Evolutionary conservation across 2,888 invertebrate genomes (phyloP).

Genomic region (Agrotis clavis): DNA sequence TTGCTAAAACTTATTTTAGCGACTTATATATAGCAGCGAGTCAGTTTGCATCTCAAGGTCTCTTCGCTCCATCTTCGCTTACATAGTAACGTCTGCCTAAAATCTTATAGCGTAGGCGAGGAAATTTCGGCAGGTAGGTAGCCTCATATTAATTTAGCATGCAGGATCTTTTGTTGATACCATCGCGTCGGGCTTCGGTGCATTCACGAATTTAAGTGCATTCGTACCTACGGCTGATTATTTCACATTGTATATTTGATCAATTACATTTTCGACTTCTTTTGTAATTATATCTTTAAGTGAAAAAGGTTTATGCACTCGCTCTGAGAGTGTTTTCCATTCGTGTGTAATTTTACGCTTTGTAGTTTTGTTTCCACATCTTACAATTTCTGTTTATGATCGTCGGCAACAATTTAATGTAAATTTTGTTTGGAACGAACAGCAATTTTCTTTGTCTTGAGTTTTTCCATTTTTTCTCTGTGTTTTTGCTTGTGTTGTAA

Average conservation of each 20-base stretch:
- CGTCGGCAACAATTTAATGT: constrained; percentile 61
- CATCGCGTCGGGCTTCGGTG: constrained; percentile 65
- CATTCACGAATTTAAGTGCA: constrained; percentile 54
- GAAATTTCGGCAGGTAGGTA: constrained; percentile 89
- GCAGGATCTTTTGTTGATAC: constrained; percentile 78
- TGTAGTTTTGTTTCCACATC: constrained; percentile 59
- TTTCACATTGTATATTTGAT: constrained; percentile 30
- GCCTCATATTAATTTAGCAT: constrained; percentile 78
- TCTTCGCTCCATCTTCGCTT: constrained; percentile 62
- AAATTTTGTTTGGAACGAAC: constrained; percentile 56
- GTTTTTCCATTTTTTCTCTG: constrained; percentile 44
- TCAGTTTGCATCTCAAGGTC: constrained; percentile 34
- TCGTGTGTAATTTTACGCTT: constrained; percentile 61
- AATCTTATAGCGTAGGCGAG: constrained; percentile 79
- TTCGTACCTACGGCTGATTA: constrained; percentile 34
- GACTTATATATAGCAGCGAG: not conserved
- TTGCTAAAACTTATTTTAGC: not conserved
- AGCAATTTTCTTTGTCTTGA: constrained; percentile 64
- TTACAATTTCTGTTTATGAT: constrained; percentile 52
- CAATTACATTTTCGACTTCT: constrained; percentile 13
- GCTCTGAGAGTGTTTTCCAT: constrained; percentile 41
- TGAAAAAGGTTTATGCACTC: constrained; percentile 37
- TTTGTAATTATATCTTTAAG: constrained; percentile 35
- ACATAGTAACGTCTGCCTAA: constrained; percentile 54
- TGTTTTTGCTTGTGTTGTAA: constrained; percentile 36